Conservation (phyloP, 2,888 invertebrate species). For the Mechanitis mazaeus region DNA sequence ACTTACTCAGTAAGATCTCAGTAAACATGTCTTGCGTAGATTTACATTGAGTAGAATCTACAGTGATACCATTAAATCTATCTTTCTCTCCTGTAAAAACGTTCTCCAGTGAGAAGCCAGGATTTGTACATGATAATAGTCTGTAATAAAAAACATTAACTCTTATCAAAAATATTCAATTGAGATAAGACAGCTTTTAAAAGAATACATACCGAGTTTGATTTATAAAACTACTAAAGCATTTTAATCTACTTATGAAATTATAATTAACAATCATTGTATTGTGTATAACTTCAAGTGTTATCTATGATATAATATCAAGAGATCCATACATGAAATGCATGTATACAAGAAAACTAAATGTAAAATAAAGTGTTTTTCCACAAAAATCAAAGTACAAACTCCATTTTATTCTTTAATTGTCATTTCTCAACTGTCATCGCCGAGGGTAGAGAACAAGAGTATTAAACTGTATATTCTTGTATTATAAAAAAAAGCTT, state of each 20-base stretch:
- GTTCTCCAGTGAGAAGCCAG: constrained; percentile 14
- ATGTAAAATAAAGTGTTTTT: too few species aligned
- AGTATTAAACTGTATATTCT: too few species aligned
- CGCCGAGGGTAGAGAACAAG: too few species aligned
- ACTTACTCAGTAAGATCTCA: constrained; percentile 48
- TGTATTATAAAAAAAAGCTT: too few species aligned
- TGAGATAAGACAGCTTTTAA: background rate
- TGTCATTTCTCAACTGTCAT: too few species aligned
- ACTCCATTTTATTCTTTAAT: too few species aligned
- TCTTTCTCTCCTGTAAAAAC: constrained; percentile 48
- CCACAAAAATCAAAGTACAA: too few species aligned
- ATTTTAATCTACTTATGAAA: background rate
- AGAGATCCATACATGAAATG: too few species aligned
- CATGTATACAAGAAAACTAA: too few species aligned
- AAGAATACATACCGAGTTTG: constrained; percentile 2
- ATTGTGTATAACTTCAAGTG: background rate
- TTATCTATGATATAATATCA: background rate
- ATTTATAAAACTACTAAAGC: background rate
- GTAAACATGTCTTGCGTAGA: constrained; percentile 39
- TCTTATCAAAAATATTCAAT: background rate
- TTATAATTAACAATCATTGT: constrained; percentile 6
- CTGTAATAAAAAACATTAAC: constrained; percentile 9
- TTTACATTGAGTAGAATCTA: constrained; percentile 45
- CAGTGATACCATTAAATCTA: constrained; percentile 55
- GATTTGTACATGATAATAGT: constrained; percentile 13